These are phyloP conservation scores for Epinephelus lanceolatus DNA, from an alignment of 2,113 vertebrate genomes.

Conservation along the genomic window DNA sequence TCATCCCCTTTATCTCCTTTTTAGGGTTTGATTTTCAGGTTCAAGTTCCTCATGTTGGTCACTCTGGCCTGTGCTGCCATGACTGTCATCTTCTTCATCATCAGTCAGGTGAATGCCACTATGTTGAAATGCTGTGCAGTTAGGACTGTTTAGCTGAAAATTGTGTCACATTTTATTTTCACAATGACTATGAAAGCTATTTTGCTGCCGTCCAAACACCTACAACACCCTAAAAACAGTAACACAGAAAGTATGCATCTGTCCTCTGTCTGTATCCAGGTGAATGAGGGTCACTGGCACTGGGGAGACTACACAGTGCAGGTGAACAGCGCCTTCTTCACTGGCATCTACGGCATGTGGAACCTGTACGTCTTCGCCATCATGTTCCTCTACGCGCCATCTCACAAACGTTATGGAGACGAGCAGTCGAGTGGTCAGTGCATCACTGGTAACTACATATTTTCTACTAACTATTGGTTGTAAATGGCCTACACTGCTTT, in stretches of 20 bases:
- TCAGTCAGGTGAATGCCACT: constrained; percentile 91
- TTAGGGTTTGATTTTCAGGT: constrained; percentile 97
- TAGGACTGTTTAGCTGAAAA: not conserved
- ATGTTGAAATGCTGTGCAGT: not conserved
- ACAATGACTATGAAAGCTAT: not conserved
- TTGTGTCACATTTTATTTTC: not conserved
- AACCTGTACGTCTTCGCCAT: constrained; percentile 98
- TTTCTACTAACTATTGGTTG: not conserved
- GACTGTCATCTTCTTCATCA: constrained; percentile 98
- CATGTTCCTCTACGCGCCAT: constrained; percentile 98
- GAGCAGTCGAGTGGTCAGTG: constrained; percentile 91
- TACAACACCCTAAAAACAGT: not conserved
- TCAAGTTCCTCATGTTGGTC: constrained; percentile 98
- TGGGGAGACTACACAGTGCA: constrained; percentile 93
- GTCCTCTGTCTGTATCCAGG: constrained; percentile 79
- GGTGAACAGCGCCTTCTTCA: constrained; percentile 98
- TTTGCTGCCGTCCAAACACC: not conserved
- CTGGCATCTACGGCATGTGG: constrained; percentile 99
- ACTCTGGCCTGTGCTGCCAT: constrained; percentile 97
- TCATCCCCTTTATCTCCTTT: not conserved
- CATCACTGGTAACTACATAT: constrained; percentile 60
- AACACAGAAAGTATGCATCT: not conserved
- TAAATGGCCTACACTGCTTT: not conserved
- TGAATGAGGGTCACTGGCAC: constrained; percentile 97
- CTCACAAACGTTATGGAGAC: constrained; percentile 96